Conservation (phyloP, 2,797 vertebrate species). For the Sebastes minor region DNA sequence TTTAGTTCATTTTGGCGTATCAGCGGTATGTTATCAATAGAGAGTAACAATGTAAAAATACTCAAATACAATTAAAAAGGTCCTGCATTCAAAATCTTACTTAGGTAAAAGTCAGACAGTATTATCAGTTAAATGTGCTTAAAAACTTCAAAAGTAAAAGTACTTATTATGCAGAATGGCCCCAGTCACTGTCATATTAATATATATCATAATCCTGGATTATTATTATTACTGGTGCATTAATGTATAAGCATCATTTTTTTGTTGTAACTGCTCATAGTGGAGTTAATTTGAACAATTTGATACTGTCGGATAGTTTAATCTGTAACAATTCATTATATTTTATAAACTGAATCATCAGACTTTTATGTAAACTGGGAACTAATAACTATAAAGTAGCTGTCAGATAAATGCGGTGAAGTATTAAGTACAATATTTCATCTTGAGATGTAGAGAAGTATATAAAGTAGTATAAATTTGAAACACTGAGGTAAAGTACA, state of each 20-base stretch:
- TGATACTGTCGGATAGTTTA: background rate
- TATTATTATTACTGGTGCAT: background rate
- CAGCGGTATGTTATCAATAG: no score
- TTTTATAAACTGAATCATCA: no score
- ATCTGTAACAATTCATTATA: background rate
- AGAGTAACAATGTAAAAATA: background rate
- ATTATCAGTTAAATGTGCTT: no score
- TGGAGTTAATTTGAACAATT: background rate
- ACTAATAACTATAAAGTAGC: no score
- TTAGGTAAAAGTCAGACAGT: no score
- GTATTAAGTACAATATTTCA: background rate
- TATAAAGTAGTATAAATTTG: background rate
- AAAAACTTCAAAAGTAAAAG: no score
- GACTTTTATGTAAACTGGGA: no score
- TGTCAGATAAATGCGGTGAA: background rate
- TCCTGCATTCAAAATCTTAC: background rate
- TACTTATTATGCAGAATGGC: background rate
- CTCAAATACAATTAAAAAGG: background rate
- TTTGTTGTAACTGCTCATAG: no score
- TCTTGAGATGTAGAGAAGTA: background rate
- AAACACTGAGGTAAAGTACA: background rate
- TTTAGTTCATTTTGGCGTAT: no score
- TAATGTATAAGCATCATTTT: background rate
- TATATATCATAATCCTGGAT: rapidly evolving
- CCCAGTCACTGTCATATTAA: background rate